A percentile compares a stretch with the other conserved stretches of the same genome.
Evolutionary conservation across 2,113 vertebrate species (phyloP).

Genomic region (Xiphophorus maculatus): DNA sequence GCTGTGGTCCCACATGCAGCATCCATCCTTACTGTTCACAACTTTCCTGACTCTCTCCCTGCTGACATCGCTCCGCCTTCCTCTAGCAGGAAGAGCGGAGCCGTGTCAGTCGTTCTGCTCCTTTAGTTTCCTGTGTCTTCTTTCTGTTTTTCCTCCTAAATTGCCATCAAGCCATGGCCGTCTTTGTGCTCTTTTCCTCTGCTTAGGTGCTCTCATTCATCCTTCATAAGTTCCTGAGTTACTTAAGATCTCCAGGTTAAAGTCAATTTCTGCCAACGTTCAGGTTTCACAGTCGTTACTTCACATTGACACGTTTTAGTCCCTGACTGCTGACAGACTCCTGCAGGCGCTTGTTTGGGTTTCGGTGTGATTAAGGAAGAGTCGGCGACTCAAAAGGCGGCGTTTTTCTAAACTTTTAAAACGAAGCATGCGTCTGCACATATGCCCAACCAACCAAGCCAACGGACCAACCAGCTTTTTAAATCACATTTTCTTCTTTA

Average conservation of each 20-base stretch:
- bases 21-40: slow-evolving; percentile 26
- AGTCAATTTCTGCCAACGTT: slow-evolving; percentile 14
- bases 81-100: slow-evolving; percentile 21
- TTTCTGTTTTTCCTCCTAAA: slow-evolving; percentile 39
- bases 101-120: slow-evolving; percentile 35
- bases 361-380: slow-evolving; percentile 29
- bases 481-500: slow-evolving; percentile 64
- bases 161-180: slow-evolving; percentile 38
- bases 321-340: slow-evolving; percentile 21
- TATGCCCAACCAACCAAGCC: slow-evolving; percentile 74
- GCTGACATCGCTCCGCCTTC: slow-evolving; percentile 14
- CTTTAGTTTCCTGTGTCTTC: slow-evolving; percentile 28
- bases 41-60: slow-evolving; percentile 55
- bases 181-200: slow-evolving; percentile 35
- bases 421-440: slow-evolving; percentile 72
- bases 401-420: slow-evolving; percentile 60
- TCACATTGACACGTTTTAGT: slow-evolving; percentile 3
- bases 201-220: slow-evolving; percentile 33
- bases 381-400: slow-evolving; percentile 41
- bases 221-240: slow-evolving; percentile 50
- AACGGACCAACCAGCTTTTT: slow-evolving; percentile 62
- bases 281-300: slow-evolving; percentile 35
- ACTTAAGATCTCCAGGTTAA: slow-evolving; percentile 40
- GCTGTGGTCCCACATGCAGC: slow-evolving; percentile 54
- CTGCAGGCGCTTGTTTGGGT: neutral